Evolutionary conservation across 2,113 vertebrate species (phyloP), one percentile per base, ranked within the genome.

Genomic region (Myxocyprinus asiaticus): DNA sequence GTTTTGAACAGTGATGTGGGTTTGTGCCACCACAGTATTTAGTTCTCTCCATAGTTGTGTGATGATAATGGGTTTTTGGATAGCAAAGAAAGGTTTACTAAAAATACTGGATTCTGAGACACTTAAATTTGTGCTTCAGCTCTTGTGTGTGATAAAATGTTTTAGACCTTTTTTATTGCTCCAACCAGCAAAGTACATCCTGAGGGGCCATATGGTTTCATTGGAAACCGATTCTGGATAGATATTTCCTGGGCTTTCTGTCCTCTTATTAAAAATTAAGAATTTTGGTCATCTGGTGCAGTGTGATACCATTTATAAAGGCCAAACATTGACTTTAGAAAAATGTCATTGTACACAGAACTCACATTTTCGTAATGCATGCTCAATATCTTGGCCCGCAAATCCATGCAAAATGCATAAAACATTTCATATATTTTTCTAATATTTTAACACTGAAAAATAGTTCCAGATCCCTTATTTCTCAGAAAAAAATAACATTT

Each of bases 1-100:
- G 43, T 72, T 72, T 72, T 61, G 43, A 56, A 59, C 47, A 47
- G 55, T 11, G n/a, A 59, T 72, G 47, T 71, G 69, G 69, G 68
- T 58, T 71, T 53, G 43, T 71, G 22, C 1, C 22, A 33, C 22
- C 22, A 33, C 22, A 33, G 22, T 1, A 33, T 33, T 33, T 33
- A 33, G 22, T 33, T 33, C 22, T 33, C 22, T 33, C 22, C 22
- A 33, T 33, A 33, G 22, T n/a, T n/a, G n/a, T 33, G 22, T 33
- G 22, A 33, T 33, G 22, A 33, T 33, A 33, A 33, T 33, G 22
- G 22, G 22, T 33, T 33, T 33, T 33, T 33, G 22, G 22, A 33
- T 33, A 33, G 22, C 22, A 33, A 33, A 33, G 22, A 33, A 33
- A 33, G 22, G 22, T 33, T 33, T 33, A 33, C 3, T 33, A 33